Evolutionary conservation across 2,113 vertebrate species (phyloP), one percentile per base, ranked within the genome.

Genomic region (Tamias sibiricus): DNA sequence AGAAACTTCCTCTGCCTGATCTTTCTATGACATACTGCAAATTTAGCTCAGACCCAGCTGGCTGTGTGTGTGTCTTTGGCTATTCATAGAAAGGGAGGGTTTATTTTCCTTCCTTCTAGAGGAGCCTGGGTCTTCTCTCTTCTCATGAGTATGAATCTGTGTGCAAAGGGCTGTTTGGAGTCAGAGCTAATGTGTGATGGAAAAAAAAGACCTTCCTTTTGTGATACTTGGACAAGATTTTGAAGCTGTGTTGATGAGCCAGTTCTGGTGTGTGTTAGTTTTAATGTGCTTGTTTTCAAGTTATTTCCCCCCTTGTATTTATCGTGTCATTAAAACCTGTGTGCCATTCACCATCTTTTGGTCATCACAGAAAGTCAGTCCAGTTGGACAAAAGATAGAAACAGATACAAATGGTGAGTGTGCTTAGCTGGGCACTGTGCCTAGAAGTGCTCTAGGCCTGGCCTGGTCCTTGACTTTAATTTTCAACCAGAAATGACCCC

Each of bases 1-100:
- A 62, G 92, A 68, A 42, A 89, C 97, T 94, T 97, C 97, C 94
- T 96, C 84, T 6, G 0, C 81, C 12, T 40, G 86, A 82, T 84
- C 2, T 92, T 87, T 95, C 68, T 37, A 0, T 80, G 64, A 81
- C 62, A 26, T 47, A 40, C 13, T 40, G 37, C 87, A 74, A 68
- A 90, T 95, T 92, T 72, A 92, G 90, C 87, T 94, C 92, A 81
- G 96, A 80, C 62, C 44, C 71, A 68, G 40, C 84, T 26, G 74
- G 64, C 74, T 64, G 24, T 96, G 87, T 85, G 85, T 80, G 66
- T 91, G 47, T 87, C 83, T 95, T 72, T 82, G 91, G 82, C 88
- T 96, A 72, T 91, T 96, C 91, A 64, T 72, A 94, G 93, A 95
- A 81, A 62, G 80, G 52, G 49, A 86, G 79, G 42, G 44, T 47